phyloP scores from a whole-genome alignment of 2,113 vertebrate species.

The Phyllostomus discolor region DNA sequence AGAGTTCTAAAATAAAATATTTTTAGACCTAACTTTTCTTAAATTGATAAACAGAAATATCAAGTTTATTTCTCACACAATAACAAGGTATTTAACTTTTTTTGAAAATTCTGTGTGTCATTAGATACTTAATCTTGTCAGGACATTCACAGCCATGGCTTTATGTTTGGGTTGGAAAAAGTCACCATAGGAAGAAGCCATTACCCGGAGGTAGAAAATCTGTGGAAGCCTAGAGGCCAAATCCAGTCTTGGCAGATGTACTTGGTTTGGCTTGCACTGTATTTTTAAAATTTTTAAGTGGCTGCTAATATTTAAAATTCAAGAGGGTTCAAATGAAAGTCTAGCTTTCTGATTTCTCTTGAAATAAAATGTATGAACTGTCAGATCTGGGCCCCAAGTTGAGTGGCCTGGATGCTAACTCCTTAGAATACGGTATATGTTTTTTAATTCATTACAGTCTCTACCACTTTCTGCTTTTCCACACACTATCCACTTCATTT shows the following conservation, averaged over 20 bases:
- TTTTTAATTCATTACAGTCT: neutral
- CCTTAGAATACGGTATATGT: neutral
- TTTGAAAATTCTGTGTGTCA: neutral
- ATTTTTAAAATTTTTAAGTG: neutral
- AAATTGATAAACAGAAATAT: neutral
- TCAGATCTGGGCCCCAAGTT: neutral
- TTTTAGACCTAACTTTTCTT: neutral
- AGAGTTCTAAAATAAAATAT: constrained; percentile 18
- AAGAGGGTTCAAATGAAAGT: neutral
- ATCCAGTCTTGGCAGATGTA: neutral
- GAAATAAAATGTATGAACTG: neutral
- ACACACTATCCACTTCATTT: neutral
- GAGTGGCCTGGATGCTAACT: neutral
- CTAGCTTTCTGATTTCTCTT: neutral
- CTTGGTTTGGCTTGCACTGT: neutral
- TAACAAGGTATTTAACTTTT: neutral
- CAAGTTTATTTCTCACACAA: neutral
- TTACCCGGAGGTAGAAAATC: neutral
- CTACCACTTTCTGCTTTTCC: neutral
- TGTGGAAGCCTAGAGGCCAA: neutral
- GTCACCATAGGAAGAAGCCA: neutral
- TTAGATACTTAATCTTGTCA: neutral
- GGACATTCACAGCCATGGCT: neutral
- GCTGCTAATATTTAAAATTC: neutral
- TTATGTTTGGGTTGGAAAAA: neutral